A percentile compares a stretch with the other conserved stretches of the same genome.
These are phyloP conservation scores for Lymantria monacha DNA, from an alignment of 2,888 invertebrate species.

Conservation along the genomic window DNA sequence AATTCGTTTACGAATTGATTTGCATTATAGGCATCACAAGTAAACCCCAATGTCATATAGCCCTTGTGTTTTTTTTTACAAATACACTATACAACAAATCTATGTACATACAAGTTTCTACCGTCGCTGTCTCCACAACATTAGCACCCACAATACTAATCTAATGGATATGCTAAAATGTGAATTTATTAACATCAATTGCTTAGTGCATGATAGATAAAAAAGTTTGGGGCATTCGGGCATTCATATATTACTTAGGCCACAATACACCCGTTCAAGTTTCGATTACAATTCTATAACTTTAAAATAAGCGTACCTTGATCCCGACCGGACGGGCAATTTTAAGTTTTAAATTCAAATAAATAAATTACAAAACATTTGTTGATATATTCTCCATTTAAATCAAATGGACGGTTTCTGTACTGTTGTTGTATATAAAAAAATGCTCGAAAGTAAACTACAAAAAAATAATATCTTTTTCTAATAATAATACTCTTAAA, in stretches of 20 bases:
- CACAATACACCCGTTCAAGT: conserved; percentile 14
- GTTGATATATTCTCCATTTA: conserved; percentile 14
- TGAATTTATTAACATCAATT: conserved; percentile 38
- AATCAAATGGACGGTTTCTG: conserved; percentile 37
- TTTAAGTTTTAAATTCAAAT: conserved; percentile 17
- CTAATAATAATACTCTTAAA: conserved; percentile 15
- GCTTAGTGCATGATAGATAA: conserved; percentile 36
- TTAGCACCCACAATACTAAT: conserved; percentile 69
- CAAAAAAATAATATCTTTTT: conserved; percentile 24
- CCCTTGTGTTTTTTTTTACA: conserved; percentile 31
- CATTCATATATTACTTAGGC: conserved; percentile 37
- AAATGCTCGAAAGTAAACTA: conserved; percentile 19
- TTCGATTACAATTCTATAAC: conserved; percentile 2
- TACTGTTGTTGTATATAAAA: conserved; percentile 23
- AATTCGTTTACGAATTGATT: conserved; percentile 58
- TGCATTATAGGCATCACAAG: conserved; percentile 29
- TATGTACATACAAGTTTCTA: conserved; percentile 50
- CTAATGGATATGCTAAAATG: conserved; percentile 61
- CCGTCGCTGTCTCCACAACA: conserved; percentile 42
- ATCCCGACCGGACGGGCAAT: conserved; percentile 42
- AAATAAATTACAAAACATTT: conserved; percentile 10
- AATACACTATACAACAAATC: conserved; percentile 55
- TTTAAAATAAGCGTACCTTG: conserved; percentile 29
- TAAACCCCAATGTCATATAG: conserved; percentile 22
- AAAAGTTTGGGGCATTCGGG: conserved; percentile 41